Percentiles rank a stretch among this genome's conserved stretches.
Conservation (phyloP, 2,113 vertebrate genomes). For the Myrmecophaga tridactyla region DNA sequence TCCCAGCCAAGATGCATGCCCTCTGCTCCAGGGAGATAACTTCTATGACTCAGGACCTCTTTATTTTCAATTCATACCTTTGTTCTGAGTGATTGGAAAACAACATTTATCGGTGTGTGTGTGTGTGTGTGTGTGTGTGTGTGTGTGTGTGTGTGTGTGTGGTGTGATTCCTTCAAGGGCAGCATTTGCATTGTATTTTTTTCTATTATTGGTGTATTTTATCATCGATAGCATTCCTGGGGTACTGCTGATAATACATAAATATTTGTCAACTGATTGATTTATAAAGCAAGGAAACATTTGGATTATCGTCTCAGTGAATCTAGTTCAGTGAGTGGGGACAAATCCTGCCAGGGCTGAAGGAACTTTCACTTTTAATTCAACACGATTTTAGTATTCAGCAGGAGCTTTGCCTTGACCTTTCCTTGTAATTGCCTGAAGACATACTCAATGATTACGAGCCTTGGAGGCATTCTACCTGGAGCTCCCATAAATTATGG, state of each 20-base stretch:
- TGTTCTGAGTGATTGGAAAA: background rate
- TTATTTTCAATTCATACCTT: background rate
- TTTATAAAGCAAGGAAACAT: background rate
- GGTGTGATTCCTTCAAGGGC: background rate
- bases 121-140: background rate
- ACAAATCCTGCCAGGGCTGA: background rate
- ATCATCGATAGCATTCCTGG: accelerated
- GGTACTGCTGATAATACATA: background rate
- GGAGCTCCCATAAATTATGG: slow-evolving; percentile 47
- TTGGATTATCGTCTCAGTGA: background rate
- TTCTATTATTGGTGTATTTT: background rate
- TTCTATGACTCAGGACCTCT: background rate
- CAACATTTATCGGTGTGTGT: background rate
- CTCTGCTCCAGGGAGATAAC: background rate
- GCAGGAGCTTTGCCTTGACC: background rate
- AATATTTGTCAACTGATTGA: background rate
- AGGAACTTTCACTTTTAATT: slow-evolving; percentile 4
- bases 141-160: background rate
- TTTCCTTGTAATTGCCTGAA: slow-evolving; percentile 50
- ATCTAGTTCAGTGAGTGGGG: background rate
- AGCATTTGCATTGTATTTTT: background rate
- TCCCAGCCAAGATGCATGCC: background rate
- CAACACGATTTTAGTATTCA: slow-evolving; percentile 44
- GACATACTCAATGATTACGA: slow-evolving; percentile 2
- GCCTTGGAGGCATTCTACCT: background rate